Percentiles rank a stretch among this genome's conserved stretches.
phyloP scores from a whole-genome alignment of 2,888 invertebrate species.

The Phyllotreta striolata region DNA sequence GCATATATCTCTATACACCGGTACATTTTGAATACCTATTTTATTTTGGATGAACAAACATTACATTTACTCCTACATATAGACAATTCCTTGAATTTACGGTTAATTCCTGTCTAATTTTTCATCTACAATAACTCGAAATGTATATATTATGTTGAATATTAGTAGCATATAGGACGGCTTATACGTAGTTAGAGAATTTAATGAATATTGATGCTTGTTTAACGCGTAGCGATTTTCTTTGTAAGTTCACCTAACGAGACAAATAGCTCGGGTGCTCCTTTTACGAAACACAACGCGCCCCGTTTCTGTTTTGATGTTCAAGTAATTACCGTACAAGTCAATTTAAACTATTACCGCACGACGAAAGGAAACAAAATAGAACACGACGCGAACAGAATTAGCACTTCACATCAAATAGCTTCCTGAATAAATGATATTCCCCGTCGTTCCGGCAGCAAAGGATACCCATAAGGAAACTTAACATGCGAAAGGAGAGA shows the following conservation, averaged over 20 bases:
- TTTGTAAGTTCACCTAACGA: background rate
- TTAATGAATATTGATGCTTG: conserved; percentile 10
- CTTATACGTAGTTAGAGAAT: background rate
- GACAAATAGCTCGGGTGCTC: conserved; percentile 7
- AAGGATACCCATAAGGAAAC: conserved; percentile 36
- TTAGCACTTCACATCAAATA: conserved; percentile 33
- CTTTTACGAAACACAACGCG: conserved; percentile 1
- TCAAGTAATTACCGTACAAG: conserved; percentile 31
- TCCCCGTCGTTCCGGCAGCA: conserved; percentile 25
- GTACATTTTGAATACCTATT: background rate
- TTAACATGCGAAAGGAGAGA: conserved; percentile 27
- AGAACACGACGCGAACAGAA: conserved; percentile 24
- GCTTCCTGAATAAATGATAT: conserved; percentile 36
- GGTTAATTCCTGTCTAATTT: no score
- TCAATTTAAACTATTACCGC: conserved; percentile 33
- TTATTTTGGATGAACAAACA: no score
- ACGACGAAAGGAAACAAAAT: conserved; percentile 30
- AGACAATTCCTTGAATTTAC: no score
- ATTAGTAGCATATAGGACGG: no score
- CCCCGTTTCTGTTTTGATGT: conserved; percentile 19
- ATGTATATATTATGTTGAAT: no score
- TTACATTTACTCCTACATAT: no score
- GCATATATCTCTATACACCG: background rate
- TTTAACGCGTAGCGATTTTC: conserved; percentile 11
- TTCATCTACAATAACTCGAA: no score